A percentile compares a stretch with the other conserved stretches of the same genome.
phyloP scores from a whole-genome alignment of 2,888 invertebrate species.

The Agrochola lota region DNA sequence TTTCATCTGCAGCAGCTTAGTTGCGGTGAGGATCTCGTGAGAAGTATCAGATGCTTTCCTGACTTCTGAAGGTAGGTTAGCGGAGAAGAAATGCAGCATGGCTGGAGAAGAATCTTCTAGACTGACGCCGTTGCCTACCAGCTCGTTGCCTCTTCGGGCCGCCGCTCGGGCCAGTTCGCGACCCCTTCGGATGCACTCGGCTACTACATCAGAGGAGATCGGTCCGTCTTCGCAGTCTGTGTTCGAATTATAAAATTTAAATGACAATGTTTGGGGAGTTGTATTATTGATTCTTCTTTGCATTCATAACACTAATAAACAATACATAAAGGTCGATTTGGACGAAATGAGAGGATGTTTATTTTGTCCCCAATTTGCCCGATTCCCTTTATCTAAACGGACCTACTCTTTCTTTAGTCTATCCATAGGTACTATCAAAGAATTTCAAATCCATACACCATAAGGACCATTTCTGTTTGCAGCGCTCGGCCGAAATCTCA shows the following conservation, averaged over 20 bases:
- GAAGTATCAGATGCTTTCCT: constrained; percentile 81
- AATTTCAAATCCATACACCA: too few relatives aligned
- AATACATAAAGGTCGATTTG: too few relatives aligned
- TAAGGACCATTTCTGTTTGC: too few relatives aligned
- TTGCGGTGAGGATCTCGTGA: constrained; percentile 84
- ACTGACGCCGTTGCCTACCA: constrained; percentile 80
- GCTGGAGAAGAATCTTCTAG: constrained; percentile 80
- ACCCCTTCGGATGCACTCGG: constrained; percentile 82
- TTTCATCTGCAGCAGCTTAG: constrained; percentile 86
- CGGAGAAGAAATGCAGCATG: constrained; percentile 84
- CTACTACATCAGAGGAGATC: constrained; percentile 90
- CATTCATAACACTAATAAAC: too few relatives aligned
- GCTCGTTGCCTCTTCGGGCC: constrained; percentile 78
- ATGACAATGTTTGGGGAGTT: not conserved
- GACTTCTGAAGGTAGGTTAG: constrained; percentile 76
- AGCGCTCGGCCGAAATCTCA: too few relatives aligned
- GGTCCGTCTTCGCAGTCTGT: constrained; percentile 86
- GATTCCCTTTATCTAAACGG: too few relatives aligned
- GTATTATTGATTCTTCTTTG: too few relatives aligned
- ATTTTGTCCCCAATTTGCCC: too few relatives aligned
- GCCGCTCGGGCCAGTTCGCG: constrained; percentile 81
- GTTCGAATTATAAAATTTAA: constrained; percentile 9
- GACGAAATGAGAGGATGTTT: too few relatives aligned
- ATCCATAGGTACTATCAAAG: too few relatives aligned
- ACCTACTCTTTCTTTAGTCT: too few relatives aligned